Conservation (phyloP, 2,797 vertebrate genomes). For the Yasuhikotakia modesta region DNA sequence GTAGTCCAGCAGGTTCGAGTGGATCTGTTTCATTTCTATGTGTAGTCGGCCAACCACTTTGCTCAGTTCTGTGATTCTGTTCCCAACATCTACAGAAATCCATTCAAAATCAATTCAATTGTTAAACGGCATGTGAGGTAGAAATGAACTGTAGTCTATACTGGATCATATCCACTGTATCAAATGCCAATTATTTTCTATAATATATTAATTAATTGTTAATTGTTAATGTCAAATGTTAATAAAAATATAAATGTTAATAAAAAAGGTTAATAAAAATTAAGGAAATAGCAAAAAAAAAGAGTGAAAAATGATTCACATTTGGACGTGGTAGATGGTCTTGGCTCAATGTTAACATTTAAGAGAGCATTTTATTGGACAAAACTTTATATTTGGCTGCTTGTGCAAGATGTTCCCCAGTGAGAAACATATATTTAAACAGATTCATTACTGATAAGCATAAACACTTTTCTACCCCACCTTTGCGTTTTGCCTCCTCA, state of each 20-base stretch:
- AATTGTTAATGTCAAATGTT: too few species aligned
- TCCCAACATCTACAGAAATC: constrained; percentile 80
- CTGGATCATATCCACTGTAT: not conserved
- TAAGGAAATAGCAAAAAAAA: not conserved
- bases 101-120: not conserved
- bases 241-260: not conserved
- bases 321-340: too few species aligned
- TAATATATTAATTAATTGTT: too few species aligned
- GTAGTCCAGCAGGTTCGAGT: constrained; percentile 60
- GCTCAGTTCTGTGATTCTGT: constrained; percentile 86
- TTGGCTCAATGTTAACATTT: too few species aligned
- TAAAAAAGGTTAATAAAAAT: not conserved
- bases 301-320: too few species aligned
- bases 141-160: not conserved
- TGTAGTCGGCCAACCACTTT: constrained; percentile 82
- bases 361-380: too few species aligned
- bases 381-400: too few species aligned
- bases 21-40: constrained; percentile 77
- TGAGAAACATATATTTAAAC: not conserved
- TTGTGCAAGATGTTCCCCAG: not conserved
- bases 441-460: not conserved
- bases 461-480: constrained; percentile 62
- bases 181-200: not conserved
- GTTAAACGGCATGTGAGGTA: not conserved
- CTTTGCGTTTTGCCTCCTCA: constrained; percentile 86